Evolutionary conservation across 2,113 vertebrate species (phyloP), one percentile per base, ranked within the genome.

Genomic region (Phoenicopterus ruber): DNA sequence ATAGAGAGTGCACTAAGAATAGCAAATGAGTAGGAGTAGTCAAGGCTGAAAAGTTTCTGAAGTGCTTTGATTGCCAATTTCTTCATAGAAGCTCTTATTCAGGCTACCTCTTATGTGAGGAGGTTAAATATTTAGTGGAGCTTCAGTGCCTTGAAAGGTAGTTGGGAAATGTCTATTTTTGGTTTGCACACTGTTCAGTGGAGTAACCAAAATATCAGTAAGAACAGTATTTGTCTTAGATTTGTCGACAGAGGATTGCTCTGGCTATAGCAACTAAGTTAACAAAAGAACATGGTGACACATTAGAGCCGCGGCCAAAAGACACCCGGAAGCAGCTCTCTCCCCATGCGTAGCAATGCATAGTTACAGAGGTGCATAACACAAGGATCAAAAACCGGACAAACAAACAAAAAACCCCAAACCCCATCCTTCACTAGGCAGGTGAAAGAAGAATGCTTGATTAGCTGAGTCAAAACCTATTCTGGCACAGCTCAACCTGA

Each of bases 11-110:
- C 59, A 76, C 94, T 82, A 91, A 97, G 97, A 98, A 98, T 97
- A 98, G 97, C 80, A 57, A 97, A 86, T 4, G 95, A 67, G 97
- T 98, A 97, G 97, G 98, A 97, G 97, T 93, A 88, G 87, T 80
- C 88, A 94, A 96, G 96, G 96, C 73, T 95, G 92, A 97, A 96
- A 97, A 97, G 83, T 94, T 98, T 97, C 93, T 97, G 49, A 97
- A 97, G 94, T 90, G 82, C 90, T 98, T 92, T 92, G 80, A 94
- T 94, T 92, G 94, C 90, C 90, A 49, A 4, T 82, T 94, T 83
- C 80, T 95, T 85, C 29, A 90, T 16, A 90, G 82, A 82, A 92
- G 40, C 52, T 95, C 91, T 93, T 94, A 89, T 93, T 95, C 89
- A 90, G 97, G 76, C 70, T 94, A 94, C 80, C 91, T 96, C 84